Evolutionary conservation across 2,888 invertebrate genomes (phyloP).

Genomic region (Ennomos quercinarius): DNA sequence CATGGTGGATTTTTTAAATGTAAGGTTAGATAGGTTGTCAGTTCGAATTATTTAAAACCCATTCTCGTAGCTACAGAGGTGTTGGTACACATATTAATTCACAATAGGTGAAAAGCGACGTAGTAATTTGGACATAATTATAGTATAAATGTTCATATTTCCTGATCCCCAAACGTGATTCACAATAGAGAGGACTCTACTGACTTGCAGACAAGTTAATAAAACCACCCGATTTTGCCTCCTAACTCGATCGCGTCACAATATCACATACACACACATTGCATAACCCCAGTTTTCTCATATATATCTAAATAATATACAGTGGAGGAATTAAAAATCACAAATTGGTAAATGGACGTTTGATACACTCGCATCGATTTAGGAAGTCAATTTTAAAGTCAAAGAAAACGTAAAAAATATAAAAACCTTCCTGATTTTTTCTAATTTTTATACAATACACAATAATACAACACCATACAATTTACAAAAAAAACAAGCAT

Average conservation of each 20-base stretch:
- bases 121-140: too few relatives aligned
- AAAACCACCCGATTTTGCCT: slow-evolving; percentile 16
- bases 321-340: slow-evolving; percentile 76
- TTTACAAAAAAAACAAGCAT: slow-evolving; percentile 15
- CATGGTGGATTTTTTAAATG: too few relatives aligned
- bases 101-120: too few relatives aligned
- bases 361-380: slow-evolving; percentile 51
- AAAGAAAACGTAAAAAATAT: slow-evolving; percentile 21
- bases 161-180: slow-evolving; percentile 49
- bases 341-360: slow-evolving; percentile 78
- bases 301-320: slow-evolving; percentile 72
- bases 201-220: slow-evolving; percentile 18
- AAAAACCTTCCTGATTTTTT: slow-evolving; percentile 15
- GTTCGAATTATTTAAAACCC: too few relatives aligned
- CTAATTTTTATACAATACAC: slow-evolving; percentile 16
- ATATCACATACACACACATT: slow-evolving; percentile 51
- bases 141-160: slow-evolving; percentile 41
- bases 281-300: slow-evolving; percentile 58
- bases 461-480: background rate
- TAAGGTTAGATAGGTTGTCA: too few relatives aligned
- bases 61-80: too few relatives aligned
- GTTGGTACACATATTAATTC: too few relatives aligned
- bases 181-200: slow-evolving; percentile 1
- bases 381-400: slow-evolving; percentile 32
- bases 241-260: slow-evolving; percentile 30